These are phyloP conservation scores for Anoura caudifer DNA, from an alignment of 2,113 vertebrate genomes.

Conservation along the genomic window DNA sequence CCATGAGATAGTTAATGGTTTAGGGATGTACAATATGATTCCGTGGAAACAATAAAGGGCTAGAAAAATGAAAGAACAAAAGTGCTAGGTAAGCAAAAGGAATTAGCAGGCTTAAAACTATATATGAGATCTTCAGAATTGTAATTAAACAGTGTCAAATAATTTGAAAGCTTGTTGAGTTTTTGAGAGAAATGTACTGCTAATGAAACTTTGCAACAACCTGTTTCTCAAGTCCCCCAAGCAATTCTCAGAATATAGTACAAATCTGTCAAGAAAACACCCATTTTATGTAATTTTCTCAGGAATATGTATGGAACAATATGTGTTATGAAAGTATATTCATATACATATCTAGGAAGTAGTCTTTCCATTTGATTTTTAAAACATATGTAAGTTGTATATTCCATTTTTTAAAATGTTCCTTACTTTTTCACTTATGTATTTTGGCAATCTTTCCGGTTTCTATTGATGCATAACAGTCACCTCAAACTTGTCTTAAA, in stretches of 20 bases:
- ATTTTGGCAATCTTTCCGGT: background rate
- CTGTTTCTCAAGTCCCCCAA: background rate
- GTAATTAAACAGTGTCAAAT: background rate
- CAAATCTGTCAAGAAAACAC: background rate
- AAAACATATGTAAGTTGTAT: background rate
- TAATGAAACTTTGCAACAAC: background rate
- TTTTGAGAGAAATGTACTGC: background rate
- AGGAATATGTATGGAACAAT: background rate
- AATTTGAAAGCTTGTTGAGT: background rate
- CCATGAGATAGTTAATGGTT: background rate
- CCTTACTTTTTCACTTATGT: background rate
- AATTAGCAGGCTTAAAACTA: background rate
- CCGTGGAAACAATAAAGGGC: background rate
- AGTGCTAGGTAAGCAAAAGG: background rate
- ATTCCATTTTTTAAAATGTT: background rate
- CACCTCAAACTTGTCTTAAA: background rate
- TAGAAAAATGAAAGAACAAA: background rate
- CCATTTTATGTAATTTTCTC: background rate
- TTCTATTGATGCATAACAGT: background rate
- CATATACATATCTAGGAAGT: background rate
- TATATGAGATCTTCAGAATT: background rate
- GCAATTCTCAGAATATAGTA: background rate
- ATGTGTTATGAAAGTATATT: background rate
- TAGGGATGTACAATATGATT: background rate
- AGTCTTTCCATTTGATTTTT: background rate